phyloP scores from a whole-genome alignment of 2,888 invertebrate species.

The Magallana nippona region DNA sequence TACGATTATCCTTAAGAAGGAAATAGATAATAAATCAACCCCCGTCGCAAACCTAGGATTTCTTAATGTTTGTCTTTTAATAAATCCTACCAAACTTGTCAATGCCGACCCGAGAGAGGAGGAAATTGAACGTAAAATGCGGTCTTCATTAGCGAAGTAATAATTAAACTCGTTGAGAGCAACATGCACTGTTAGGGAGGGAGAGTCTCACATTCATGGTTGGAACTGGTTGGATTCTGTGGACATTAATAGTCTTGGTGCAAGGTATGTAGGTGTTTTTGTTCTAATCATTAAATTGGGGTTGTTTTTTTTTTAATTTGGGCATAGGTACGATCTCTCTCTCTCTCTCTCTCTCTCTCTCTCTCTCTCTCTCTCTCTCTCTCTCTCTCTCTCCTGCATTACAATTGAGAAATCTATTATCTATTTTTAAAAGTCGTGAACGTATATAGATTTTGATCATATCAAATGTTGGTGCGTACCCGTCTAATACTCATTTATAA shows the following conservation, averaged over 20 bases:
- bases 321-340: not conserved
- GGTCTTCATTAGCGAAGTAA: constrained; percentile 22
- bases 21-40: not conserved
- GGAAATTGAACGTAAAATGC: constrained; percentile 28
- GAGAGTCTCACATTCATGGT: not conserved
- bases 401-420: no score
- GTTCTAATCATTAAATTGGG: not conserved
- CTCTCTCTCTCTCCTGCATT: no score
- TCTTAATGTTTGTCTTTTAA: constrained; percentile 23
- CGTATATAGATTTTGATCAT: no score
- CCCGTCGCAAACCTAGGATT: not conserved
- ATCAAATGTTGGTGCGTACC: no score
- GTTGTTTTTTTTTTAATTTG: no score
- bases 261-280: not conserved
- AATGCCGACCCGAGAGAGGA: constrained; percentile 17
- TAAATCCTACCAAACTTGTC: constrained; percentile 27
- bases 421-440: no score
- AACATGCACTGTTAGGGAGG: not conserved
- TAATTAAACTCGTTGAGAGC: constrained; percentile 2
- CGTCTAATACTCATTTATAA: no score
- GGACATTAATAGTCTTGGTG: not conserved
- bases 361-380: no score
- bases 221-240: not conserved
- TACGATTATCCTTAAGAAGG: not conserved
- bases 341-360: no score